Evolutionary conservation across 2,113 vertebrate species (phyloP).

Genomic region (Alexandromys fortis): DNA sequence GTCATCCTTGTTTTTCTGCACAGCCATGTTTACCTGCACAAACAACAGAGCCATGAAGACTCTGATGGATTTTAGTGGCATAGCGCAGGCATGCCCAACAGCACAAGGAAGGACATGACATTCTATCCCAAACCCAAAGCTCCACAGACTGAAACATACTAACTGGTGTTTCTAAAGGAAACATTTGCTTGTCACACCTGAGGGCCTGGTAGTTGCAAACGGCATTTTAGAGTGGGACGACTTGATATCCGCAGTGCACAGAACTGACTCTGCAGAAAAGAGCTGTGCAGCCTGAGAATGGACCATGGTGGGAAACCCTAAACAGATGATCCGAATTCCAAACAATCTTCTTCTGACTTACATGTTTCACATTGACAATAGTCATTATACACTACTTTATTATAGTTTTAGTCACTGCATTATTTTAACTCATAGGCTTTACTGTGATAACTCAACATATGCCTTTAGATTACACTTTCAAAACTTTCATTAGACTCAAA

Average conservation of each 20-base stretch:
- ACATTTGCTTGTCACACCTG: neutral
- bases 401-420: neutral
- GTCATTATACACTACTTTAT: neutral
- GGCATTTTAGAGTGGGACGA: neutral
- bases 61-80: neutral
- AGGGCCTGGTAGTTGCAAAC: neutral
- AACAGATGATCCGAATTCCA: neutral
- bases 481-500: constrained; percentile 16
- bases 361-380: neutral
- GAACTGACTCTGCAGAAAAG: neutral
- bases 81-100: neutral
- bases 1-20: neutral
- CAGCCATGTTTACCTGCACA: neutral
- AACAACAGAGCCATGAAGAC: neutral
- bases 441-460: neutral
- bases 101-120: neutral
- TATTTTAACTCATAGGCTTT: neutral
- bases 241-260: neutral
- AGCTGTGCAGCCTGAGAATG: neutral
- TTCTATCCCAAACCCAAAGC: neutral
- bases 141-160: neutral
- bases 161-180: neutral
- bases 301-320: neutral
- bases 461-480: neutral
- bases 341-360: neutral